Percentiles rank a stretch among this genome's conserved stretches.
Conservation (phyloP, 64 coral and sea anemone species). For the Montipora foliosa region DNA sequence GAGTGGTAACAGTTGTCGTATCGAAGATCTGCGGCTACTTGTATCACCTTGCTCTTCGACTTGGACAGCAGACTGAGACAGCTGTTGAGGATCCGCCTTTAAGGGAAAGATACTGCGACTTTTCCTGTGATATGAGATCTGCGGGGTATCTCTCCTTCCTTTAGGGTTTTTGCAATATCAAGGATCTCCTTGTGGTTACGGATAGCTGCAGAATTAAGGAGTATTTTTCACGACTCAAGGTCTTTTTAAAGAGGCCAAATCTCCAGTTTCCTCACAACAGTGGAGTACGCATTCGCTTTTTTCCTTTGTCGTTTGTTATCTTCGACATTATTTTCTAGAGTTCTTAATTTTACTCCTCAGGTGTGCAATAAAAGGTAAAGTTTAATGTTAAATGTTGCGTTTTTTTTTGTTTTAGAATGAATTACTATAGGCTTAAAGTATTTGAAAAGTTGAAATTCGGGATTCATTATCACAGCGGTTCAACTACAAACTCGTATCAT, state of each 20-base stretch:
- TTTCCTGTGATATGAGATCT: conserved; percentile 33
- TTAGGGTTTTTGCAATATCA: conserved; percentile 25
- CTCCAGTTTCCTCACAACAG: too few species aligned
- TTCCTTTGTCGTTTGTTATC: conserved; percentile 7
- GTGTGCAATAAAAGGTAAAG: too few species aligned
- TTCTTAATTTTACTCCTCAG: background rate
- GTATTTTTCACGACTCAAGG: conserved; percentile 37
- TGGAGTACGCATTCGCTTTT: too few species aligned
- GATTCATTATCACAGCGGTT: background rate
- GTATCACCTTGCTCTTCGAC: background rate
- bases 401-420: too few species aligned
- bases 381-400: too few species aligned
- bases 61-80: conserved; percentile 1
- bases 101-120: conserved; percentile 62
- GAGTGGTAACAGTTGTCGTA: conserved; percentile 1
- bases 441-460: too few species aligned
- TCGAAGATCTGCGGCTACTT: conserved; percentile 23
- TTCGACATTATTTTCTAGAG: background rate
- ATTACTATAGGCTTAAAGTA: too few species aligned
- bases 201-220: conserved; percentile 38
- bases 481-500: too few species aligned
- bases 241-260: conserved; percentile 20
- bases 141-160: conserved; percentile 25
- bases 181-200: conserved; percentile 3
- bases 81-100: conserved; percentile 13